Base-by-base conservation (phyloP, 2,113 vertebrate genomes). In the Oreamnos americanus region DNA sequence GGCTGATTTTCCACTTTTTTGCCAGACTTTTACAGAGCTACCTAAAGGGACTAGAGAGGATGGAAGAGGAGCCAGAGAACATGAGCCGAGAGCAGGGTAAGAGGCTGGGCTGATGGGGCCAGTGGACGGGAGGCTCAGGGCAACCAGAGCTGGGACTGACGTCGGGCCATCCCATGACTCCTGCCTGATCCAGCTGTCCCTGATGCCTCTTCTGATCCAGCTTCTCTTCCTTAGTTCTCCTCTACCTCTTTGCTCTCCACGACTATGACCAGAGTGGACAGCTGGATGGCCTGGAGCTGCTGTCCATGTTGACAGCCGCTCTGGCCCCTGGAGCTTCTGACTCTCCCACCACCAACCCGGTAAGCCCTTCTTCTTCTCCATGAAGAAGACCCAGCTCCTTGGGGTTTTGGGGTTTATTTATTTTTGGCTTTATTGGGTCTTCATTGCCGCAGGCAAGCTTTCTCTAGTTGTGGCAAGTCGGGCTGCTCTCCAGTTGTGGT, bases 201-300 rank as follows among this genome's bases (percentile, higher is more conserved):
- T 3, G 16, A 5, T 0, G 2, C 43, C 45, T 28, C 79, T 74
- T 55, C 86, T 95, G 57, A 87, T 1, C 45, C 14, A n/a, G 33
- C 17, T 25, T 85, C 87, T 96, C 88, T 58, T 76, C 81, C 87
- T 6, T 97, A 99, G 99, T 99, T 90, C 99, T 99, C 26, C 99
- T 99, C 96, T 99, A 99, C 98, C 99, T 99, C 97, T 99, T 99
- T 8, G 98, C 98, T 36, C 98, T 99, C 13, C 99, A 99, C 0
- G 99, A 99, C 98, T 99, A 98, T 0, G 99, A 99, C 96, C 98
- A 98, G 97, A 99, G 98, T 2, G 98, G 99, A 30, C 94, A 79
- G 36, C 98, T 99, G 98, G 99, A 99, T 3, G 99, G 99, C 30
- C 98, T 99, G 96, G 99, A 99, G 98, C 98, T 99, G 97, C 98